phyloP scores from a whole-genome alignment of 2,113 vertebrate species.

The Halichoerus grypus region DNA sequence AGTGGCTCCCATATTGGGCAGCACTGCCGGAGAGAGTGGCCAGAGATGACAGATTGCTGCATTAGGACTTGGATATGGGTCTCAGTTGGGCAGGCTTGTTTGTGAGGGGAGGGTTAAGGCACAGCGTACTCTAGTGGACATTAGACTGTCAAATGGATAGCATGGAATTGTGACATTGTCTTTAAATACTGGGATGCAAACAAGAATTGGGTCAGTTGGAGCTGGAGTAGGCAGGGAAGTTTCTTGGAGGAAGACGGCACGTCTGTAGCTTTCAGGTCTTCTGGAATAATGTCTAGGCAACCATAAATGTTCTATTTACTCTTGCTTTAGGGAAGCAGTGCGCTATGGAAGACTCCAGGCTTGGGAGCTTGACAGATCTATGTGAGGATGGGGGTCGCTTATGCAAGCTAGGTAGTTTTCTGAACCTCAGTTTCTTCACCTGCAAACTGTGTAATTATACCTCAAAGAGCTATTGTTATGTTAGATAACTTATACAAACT shows the following conservation, averaged over 20 bases:
- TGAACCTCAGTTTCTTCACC: neutral
- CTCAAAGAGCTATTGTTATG: neutral
- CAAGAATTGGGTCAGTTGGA: neutral
- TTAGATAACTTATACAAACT: neutral
- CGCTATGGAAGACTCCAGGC: neutral
- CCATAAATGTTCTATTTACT: neutral
- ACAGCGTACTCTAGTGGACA: neutral
- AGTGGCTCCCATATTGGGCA: neutral
- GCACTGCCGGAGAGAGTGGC: neutral
- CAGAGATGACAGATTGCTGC: neutral
- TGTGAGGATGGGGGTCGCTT: neutral
- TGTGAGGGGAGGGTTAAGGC: neutral
- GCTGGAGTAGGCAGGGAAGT: neutral
- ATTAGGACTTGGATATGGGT: neutral
- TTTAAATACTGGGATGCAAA: constrained; percentile 1
- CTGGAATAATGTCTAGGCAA: neutral
- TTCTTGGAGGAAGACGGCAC: neutral
- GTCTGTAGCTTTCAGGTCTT: neutral
- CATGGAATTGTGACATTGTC: neutral
- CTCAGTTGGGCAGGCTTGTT: neutral
- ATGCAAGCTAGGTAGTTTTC: neutral
- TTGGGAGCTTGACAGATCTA: neutral
- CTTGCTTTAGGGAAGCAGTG: neutral
- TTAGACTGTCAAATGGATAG: neutral
- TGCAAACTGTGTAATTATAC: neutral